phyloP scores from a whole-genome alignment of 37 sponge, comb jelly and placozoan species.

The Geodia barretti region DNA sequence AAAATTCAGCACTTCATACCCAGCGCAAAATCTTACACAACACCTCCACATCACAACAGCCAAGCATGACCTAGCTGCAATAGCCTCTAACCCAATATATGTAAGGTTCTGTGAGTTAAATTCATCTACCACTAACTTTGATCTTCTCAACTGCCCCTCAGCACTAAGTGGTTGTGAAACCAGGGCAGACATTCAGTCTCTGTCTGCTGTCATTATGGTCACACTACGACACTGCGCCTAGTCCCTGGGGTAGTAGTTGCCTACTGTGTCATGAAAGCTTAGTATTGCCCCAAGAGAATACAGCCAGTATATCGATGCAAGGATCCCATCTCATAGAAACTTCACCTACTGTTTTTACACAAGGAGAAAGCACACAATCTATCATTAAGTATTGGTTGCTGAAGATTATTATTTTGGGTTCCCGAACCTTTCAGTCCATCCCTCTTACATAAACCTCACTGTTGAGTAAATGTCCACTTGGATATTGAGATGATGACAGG shows the following conservation, averaged over 20 bases:
- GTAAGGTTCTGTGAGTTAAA: conserved; percentile 18
- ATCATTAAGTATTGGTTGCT: background rate
- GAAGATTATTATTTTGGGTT: background rate
- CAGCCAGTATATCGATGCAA: background rate
- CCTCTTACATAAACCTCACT: too few species aligned
- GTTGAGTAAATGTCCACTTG: too few species aligned
- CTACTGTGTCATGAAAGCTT: background rate
- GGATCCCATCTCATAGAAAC: background rate
- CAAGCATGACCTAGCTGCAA: background rate
- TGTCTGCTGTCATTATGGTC: background rate
- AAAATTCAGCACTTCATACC: background rate
- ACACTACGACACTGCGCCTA: background rate
- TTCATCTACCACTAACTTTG: background rate
- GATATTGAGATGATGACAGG: too few species aligned
- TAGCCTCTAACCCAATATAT: conserved; percentile 18
- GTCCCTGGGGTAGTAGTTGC: background rate
- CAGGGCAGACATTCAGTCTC: background rate
- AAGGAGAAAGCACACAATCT: too few species aligned
- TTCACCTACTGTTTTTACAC: too few species aligned
- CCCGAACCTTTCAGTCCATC: too few species aligned
- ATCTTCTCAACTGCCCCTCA: too few species aligned
- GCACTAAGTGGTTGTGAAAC: background rate
- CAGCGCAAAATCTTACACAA: background rate
- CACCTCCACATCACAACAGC: background rate
- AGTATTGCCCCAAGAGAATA: background rate